A percentile compares a stretch with the other conserved stretches of the same genome.
phyloP scores from a whole-genome alignment of 2,797 vertebrate genomes.

The Hippopotamyrus pictus region DNA sequence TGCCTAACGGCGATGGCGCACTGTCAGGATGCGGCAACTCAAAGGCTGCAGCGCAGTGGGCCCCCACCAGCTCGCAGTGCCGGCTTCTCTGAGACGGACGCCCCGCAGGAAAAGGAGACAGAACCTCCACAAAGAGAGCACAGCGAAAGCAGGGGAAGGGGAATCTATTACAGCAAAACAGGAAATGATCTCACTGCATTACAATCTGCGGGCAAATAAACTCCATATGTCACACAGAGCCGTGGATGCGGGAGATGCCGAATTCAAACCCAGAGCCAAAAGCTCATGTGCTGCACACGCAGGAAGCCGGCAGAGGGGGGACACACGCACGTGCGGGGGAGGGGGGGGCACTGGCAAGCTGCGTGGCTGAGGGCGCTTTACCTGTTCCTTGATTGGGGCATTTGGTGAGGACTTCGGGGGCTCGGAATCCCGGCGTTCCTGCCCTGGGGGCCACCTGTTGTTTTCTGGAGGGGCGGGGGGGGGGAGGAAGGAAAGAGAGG shows the following conservation, averaged over 20 bases:
- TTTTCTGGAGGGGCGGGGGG: conserved; percentile 57
- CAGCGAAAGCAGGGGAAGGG: conserved; percentile 13
- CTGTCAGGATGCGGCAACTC: not conserved
- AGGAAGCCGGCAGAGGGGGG: not conserved
- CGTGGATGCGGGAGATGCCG: not conserved
- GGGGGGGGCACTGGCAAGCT: not conserved
- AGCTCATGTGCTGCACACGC: not conserved
- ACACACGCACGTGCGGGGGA: not conserved
- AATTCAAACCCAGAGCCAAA: not conserved
- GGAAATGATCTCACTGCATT: conserved; percentile 41
- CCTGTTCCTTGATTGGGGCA: conserved; percentile 91
- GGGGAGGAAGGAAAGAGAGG: not conserved
- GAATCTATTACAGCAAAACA: conserved; percentile 40
- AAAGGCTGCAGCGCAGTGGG: not conserved
- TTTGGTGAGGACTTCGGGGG: conserved; percentile 90
- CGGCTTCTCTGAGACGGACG: not conserved
- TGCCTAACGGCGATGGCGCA: not conserved
- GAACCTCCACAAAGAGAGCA: conserved; percentile 29
- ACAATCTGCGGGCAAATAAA: conserved; percentile 35
- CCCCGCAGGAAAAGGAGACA: conserved; percentile 27
- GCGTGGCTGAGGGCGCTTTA: conserved; percentile 36
- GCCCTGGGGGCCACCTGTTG: conserved; percentile 90
- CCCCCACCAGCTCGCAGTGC: not conserved
- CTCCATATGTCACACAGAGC: conserved; percentile 25
- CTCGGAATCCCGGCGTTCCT: conserved; percentile 93